Evolutionary conservation across 2,888 invertebrate genomes (phyloP).

Genomic region (Eupithecia exiguata): DNA sequence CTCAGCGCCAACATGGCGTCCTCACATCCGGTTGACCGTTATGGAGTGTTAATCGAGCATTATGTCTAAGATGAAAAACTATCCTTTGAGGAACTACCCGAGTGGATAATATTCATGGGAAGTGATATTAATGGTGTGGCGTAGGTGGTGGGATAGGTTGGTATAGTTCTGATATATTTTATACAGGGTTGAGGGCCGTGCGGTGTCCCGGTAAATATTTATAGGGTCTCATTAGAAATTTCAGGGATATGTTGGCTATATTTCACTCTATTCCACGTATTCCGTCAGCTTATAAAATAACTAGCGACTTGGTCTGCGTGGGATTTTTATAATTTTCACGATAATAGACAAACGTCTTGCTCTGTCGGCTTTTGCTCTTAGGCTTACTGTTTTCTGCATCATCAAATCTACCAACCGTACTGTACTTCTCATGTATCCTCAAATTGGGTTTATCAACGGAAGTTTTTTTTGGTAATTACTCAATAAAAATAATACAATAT

Average conservation of each 20-base stretch:
- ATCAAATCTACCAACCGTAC: no score
- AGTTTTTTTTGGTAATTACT: no score
- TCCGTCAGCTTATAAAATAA: neutral
- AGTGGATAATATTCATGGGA: conserved; percentile 61
- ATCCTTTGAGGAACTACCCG: conserved; percentile 55
- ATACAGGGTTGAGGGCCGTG: neutral
- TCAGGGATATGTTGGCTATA: neutral
- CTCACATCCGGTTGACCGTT: conserved; percentile 79
- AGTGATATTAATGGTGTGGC: conserved; percentile 35
- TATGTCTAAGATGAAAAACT: conserved; percentile 80
- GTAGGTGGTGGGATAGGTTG: neutral
- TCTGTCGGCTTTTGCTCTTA: no score
- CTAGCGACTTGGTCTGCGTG: neutral
- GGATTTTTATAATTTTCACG: no score
- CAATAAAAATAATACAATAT: no score
- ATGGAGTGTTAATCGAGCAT: conserved; percentile 82
- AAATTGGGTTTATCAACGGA: no score
- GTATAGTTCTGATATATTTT: neutral
- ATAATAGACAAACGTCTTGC: no score
- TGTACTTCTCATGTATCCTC: no score
- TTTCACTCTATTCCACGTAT: neutral
- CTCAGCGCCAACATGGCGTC: conserved; percentile 77
- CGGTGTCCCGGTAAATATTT: neutral
- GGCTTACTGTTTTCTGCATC: no score
- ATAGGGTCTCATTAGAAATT: conserved; percentile 2